Percentiles rank a stretch among this genome's conserved stretches.
phyloP scores from a whole-genome alignment of 2,797 vertebrate genomes.

The Rhinatrema bivittatum region DNA sequence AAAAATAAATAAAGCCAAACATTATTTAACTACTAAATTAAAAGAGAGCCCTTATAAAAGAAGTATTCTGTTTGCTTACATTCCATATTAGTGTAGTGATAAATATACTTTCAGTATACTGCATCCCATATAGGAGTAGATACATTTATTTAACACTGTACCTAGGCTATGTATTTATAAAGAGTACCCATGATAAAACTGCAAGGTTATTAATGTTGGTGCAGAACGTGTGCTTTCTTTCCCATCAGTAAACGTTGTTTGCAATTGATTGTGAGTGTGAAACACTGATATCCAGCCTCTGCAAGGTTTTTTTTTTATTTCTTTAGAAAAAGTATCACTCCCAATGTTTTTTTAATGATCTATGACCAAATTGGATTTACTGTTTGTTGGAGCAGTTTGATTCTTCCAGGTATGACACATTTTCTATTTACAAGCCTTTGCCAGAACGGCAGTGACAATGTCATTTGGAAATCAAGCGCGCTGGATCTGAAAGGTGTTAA shows the following conservation, averaged over 20 bases:
- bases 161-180: no score
- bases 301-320: constrained; percentile 22
- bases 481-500: constrained; percentile 20
- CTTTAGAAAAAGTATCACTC: constrained; percentile 7
- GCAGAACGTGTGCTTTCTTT: no score
- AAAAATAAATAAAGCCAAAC: no score
- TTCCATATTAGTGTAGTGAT: no score
- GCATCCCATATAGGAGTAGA: no score
- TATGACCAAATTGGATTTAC: constrained; percentile 27
- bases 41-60: no score
- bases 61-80: no score
- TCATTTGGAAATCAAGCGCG: constrained; percentile 38
- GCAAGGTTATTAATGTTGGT: no score
- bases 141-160: no score
- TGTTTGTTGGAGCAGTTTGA: constrained; percentile 34
- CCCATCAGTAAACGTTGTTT: constrained; percentile 6
- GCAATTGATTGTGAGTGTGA: constrained; percentile 5
- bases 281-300: constrained; percentile 15
- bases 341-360: constrained; percentile 40
- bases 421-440: constrained; percentile 32
- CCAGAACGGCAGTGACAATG: constrained; percentile 38
- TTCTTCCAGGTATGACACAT: constrained; percentile 32
- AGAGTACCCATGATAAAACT: no score
- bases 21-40: no score
- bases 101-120: no score